Percentiles rank a stretch among this genome's conserved stretches.
Evolutionary conservation across 2,888 invertebrate genomes (phyloP).

Genomic region (Eupithecia subfuscata): DNA sequence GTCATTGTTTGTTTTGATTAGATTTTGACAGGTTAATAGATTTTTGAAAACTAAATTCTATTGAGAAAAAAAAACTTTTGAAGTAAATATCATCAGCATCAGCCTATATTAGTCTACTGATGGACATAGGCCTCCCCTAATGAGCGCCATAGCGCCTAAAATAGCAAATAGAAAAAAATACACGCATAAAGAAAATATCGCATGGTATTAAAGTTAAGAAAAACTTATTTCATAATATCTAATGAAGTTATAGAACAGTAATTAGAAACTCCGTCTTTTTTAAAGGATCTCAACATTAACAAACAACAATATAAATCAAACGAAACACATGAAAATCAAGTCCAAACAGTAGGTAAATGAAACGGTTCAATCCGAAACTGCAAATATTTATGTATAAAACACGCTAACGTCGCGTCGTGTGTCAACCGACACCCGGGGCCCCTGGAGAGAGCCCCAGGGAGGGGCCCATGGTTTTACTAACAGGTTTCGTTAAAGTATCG

Average conservation of each 20-base stretch:
- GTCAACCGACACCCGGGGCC: neutral
- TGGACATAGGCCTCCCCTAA: no score
- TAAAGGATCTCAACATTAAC: neutral
- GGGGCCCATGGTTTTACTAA: neutral
- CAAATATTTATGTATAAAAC: conserved; percentile 48
- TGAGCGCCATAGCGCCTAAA: no score
- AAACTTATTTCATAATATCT: no score
- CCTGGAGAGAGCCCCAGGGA: neutral
- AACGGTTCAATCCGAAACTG: conserved; percentile 35
- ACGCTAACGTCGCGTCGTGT: conserved; percentile 25
- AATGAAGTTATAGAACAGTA: no score
- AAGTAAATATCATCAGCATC: no score
- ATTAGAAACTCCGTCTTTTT: neutral
- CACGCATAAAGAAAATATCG: no score
- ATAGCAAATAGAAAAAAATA: no score
- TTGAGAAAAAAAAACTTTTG: no score
- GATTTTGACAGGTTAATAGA: neutral
- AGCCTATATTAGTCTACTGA: no score
- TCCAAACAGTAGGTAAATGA: conserved; percentile 28
- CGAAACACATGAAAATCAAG: conserved; percentile 5
- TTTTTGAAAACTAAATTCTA: neutral
- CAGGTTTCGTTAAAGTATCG: neutral
- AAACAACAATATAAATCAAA: neutral
- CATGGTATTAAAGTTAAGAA: no score
- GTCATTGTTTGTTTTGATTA: neutral